Conservation (phyloP, 2,797 vertebrate genomes). For the Malurus splendens region DNA sequence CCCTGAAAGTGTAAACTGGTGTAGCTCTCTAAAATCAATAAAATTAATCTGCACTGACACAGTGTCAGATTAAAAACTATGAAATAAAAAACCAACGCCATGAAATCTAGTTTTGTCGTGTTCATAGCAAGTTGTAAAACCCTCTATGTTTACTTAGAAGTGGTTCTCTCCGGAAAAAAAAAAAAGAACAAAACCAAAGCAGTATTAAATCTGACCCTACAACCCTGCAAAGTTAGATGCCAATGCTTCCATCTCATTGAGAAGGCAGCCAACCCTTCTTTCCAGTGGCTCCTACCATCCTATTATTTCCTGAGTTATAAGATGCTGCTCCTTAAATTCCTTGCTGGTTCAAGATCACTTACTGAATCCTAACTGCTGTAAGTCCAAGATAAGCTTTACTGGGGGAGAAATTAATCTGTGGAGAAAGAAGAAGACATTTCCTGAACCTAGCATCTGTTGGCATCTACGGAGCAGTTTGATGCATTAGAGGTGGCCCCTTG, state of each 20-base stretch:
- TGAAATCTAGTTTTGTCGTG: neutral
- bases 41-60: neutral
- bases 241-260: neutral
- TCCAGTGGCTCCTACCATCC: accelerated
- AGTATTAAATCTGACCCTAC: neutral
- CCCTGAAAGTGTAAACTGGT: neutral
- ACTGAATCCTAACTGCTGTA: neutral
- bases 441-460: neutral
- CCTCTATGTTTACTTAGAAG: neutral
- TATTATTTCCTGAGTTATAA: neutral
- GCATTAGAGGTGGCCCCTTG: neutral
- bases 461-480: neutral
- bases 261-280: neutral
- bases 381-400: neutral
- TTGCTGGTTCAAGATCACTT: neutral
- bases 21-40: neutral
- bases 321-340: neutral
- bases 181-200: neutral
- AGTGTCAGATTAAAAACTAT: neutral
- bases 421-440: neutral
- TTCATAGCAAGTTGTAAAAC: neutral
- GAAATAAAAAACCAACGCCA: neutral
- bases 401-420: neutral
- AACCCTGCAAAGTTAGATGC: neutral
- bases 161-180: neutral